Evolutionary conservation across 1,140 invertebrate genomes (phyloP), one percentile per base, ranked within the genome.

Genomic region (Pachypeltis micranthus): DNA sequence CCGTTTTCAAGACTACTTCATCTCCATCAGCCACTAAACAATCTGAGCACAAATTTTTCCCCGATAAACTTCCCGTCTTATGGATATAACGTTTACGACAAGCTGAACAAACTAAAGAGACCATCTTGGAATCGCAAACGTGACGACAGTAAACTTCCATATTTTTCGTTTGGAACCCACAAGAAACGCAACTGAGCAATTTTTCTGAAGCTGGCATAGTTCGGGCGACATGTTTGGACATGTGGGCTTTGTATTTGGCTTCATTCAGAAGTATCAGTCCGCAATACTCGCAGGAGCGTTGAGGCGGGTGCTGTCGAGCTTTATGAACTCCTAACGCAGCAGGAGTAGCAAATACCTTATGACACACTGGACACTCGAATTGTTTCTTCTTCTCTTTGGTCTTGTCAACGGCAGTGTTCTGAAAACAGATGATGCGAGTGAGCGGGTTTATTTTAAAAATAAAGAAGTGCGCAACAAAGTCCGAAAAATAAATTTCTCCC

Each of bases 131-230:
- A 19, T 63, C 55, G 28, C 62, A 63, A 16, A 58, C 55, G 55
- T 63, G 62, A 2, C 62, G 44, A 21, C 62, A 63, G 39, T 63
- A 63, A 24, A 54, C 26, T 44, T 63, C 62, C 23, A 54, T 63
- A 27, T 63, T 63, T 3, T 28, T 63, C 19, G 62, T 63, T 26
- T 58, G 62, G 28, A 63, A 63, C 14, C 62, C 62, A 27, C 62
- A 63, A 29, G 55, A 58, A 34, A 63, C 62, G 27, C 62, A 63
- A 19, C 28, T 63, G 16, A 63, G 23, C 34, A 39, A 16, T 63
- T 63, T 63, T 7, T 28, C 26, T 1, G 44, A 14, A 14, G 34
- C n/a, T 21, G 47, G 47, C 12, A 21, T 4, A 7, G 24, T n/a
- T 19, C 31, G 28, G 4, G 57, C 12, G 10, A 10, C 57, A 44